phyloP scores from a whole-genome alignment of 1,140 invertebrate genomes.

The Drosophila tsacasi region DNA sequence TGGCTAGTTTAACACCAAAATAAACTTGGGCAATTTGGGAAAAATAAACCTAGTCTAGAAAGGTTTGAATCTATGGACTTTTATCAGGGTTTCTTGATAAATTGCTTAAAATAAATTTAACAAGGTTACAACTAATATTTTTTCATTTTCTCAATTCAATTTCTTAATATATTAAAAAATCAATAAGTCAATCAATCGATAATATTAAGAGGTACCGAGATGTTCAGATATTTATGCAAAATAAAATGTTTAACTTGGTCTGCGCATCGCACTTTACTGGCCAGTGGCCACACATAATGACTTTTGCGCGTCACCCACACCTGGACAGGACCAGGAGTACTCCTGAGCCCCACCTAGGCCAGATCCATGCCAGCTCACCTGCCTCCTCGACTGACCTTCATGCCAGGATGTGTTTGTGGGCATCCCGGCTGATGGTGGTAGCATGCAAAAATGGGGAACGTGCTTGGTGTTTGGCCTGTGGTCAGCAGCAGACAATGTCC shows the following conservation, averaged over 20 bases:
- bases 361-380: constrained; percentile 20
- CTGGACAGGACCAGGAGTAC: constrained; percentile 10
- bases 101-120: background rate
- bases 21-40: no score
- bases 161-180: no score
- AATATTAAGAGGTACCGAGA: background rate
- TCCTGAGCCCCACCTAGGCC: constrained; percentile 25
- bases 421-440: constrained; percentile 33
- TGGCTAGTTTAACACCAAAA: no score
- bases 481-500: constrained; percentile 60
- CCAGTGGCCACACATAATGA: constrained; percentile 75
- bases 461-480: constrained; percentile 72
- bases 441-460: constrained; percentile 54
- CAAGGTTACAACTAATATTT: no score
- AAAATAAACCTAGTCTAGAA: background rate
- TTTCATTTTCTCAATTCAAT: no score
- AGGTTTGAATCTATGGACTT: background rate
- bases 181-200: background rate
- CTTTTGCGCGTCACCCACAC: constrained; percentile 65
- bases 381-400: constrained; percentile 49
- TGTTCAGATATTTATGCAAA: constrained; percentile 6
- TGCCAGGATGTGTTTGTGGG: constrained; percentile 10
- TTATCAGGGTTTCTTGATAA: background rate
- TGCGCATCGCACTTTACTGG: constrained; percentile 66
- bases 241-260: constrained; percentile 52